Evolutionary conservation across 2,113 vertebrate genomes (phyloP).

Genomic region (Vombatus ursinus): DNA sequence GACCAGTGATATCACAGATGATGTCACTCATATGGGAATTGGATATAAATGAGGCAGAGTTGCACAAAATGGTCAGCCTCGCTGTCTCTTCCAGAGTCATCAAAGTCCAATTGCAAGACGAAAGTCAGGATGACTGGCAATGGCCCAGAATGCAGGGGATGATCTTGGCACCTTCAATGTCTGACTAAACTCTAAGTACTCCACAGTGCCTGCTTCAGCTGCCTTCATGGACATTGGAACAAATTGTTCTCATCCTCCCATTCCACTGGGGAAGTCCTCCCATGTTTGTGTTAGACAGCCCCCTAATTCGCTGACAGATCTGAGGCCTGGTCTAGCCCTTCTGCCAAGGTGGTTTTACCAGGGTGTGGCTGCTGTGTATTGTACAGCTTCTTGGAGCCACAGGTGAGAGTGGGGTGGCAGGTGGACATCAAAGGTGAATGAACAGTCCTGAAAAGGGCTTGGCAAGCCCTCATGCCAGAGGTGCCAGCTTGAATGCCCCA

Average conservation of each 20-base stretch:
- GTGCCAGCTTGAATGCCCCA: too few species aligned
- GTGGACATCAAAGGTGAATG: background rate
- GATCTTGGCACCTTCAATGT: too few species aligned
- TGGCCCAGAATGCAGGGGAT: too few species aligned
- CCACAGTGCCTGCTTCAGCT: too few species aligned
- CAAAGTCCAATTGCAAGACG: background rate
- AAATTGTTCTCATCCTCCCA: background rate
- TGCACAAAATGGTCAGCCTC: background rate
- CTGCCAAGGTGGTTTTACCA: background rate
- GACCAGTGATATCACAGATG: background rate
- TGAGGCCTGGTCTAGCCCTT: background rate
- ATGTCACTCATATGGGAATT: background rate
- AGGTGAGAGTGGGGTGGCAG: background rate
- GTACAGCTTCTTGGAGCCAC: background rate
- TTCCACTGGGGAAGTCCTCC: background rate
- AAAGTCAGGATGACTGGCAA: background rate
- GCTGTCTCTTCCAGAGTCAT: background rate
- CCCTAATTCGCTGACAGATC: background rate
- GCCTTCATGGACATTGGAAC: too few species aligned
- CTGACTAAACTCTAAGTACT: too few species aligned
- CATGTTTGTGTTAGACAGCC: too few species aligned
- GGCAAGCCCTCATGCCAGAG: background rate
- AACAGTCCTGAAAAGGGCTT: background rate
- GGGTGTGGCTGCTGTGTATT: background rate
- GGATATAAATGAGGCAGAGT: background rate